Evolutionary conservation across 2,797 vertebrate genomes (phyloP), one percentile per base, ranked within the genome.

Genomic region (Onychomys torridus): DNA sequence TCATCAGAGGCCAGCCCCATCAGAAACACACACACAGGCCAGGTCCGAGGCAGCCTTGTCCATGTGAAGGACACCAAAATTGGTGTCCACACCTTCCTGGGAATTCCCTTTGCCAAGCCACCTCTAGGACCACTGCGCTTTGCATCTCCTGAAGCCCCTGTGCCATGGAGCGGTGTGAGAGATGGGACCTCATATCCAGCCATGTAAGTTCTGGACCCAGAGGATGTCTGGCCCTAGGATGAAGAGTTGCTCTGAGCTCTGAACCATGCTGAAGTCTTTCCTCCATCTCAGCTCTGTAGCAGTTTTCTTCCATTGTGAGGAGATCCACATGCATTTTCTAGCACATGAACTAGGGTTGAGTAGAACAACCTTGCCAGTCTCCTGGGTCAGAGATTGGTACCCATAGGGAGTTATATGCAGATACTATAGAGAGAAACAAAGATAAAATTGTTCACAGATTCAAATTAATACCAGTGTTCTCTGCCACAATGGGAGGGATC

Each of bases 61-160:
- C 97, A 76, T 43, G 98, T 99, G 61, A 98, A 78, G 5, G 98
- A 98, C 5, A 14, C 97, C 6, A 89, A 67, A 0, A 98, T 98
- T 52, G 99, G 98, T 65, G 98, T 99, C 46, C 97, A 98, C 87
- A 96, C 89, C 46, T 99, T 98, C 97, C 98, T 99, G 84, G 99
- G 99, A 25, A 98, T 99, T 94, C 99, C 99, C 37, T 99, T 99
- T 90, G 99, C 99, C 43, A 99, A 98, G 85, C 98, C 99, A 3
- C 99, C 99, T 0, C 77, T 99, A 92, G 99, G 99, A 40, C 96
- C 97, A 0, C 98, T 99, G 92, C 99, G 99, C 77, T 98, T 99
- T 96, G 97, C 99, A 1, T 96, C 98, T 4, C 99, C 99, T 3
- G 98, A 99, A 93, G 98, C 98, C 0, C 97, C 98, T 3, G 98